A percentile compares a stretch with the other conserved stretches of the same genome.
Conservation (phyloP, 2,888 invertebrate species). For the Anoncus sp. region DNA sequence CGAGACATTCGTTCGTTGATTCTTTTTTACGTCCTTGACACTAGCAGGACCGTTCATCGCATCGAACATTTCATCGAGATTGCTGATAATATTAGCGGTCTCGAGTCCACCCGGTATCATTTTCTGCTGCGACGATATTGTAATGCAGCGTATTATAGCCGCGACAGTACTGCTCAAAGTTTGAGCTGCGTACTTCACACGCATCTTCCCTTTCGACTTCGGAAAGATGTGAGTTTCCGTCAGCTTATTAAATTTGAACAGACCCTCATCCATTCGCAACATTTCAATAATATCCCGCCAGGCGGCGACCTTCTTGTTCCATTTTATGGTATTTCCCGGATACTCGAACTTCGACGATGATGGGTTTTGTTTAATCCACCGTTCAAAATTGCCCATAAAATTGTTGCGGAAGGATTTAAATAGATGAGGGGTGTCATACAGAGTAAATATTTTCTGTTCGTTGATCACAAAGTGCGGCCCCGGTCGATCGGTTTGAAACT, state of each 20-base stretch:
- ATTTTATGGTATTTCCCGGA: too few species aligned
- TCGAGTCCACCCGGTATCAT: too few species aligned
- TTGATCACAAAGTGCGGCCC: too few species aligned
- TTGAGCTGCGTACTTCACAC: conserved; percentile 36
- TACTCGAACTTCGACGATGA: too few species aligned
- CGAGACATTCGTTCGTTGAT: not conserved
- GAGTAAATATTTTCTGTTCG: conserved; percentile 8
- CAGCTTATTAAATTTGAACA: not conserved
- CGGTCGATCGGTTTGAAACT: too few species aligned
- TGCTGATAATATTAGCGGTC: conserved; percentile 1
- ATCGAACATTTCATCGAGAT: conserved; percentile 35
- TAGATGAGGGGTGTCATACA: conserved; percentile 27
- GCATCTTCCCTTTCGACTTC: conserved; percentile 22
- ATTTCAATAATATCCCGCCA: too few species aligned
- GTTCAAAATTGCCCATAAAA: conserved; percentile 26
- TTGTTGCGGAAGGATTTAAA: conserved; percentile 39
- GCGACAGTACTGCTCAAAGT: conserved; percentile 16
- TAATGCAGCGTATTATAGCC: not conserved
- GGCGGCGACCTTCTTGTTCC: too few species aligned
- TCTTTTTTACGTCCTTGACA: conserved; percentile 1
- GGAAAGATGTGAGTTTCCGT: too few species aligned
- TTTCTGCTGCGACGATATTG: too few species aligned
- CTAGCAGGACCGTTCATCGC: conserved; percentile 34
- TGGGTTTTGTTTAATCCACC: not conserved
- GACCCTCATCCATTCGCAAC: not conserved